Conservation (phyloP, 2,113 vertebrate species). For the western clawed frog (Xenopus tropicalis) region DNA sequence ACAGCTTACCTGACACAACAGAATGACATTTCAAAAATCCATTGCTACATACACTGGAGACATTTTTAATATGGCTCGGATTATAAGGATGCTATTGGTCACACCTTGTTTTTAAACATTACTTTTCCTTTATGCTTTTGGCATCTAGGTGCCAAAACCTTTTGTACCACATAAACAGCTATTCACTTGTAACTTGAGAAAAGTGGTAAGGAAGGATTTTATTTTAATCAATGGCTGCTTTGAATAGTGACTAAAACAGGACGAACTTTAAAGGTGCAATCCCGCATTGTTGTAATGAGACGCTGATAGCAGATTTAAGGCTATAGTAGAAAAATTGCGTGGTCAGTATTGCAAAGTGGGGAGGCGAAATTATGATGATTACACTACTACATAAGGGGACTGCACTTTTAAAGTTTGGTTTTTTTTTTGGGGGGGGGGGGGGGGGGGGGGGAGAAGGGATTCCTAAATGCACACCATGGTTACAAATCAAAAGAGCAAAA, state of each 20-base stretch:
- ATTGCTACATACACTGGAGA: no score
- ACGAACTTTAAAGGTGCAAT: constrained; percentile 37
- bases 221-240: constrained; percentile 21
- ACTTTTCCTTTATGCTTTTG: neutral
- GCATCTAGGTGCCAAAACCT: no score
- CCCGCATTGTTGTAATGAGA: neutral
- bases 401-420: constrained; percentile 31
- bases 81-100: neutral
- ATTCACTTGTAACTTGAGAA: constrained; percentile 24
- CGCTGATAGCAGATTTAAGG: no score
- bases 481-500: constrained; percentile 17
- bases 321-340: no score
- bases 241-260: constrained; percentile 29
- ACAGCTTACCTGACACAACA: no score
- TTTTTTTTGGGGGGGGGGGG: no score
- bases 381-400: neutral
- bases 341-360: no score
- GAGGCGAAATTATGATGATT: neutral
- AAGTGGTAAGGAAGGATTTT: constrained; percentile 25
- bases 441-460: constrained; percentile 1
- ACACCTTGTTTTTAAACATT: neutral
- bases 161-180: no score
- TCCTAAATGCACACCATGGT: constrained; percentile 47
- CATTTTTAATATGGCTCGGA: neutral
- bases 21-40: no score